These are phyloP conservation scores for Ophioninae sp. DNA, from an alignment of 2,888 invertebrate species.

Conservation along the genomic window DNA sequence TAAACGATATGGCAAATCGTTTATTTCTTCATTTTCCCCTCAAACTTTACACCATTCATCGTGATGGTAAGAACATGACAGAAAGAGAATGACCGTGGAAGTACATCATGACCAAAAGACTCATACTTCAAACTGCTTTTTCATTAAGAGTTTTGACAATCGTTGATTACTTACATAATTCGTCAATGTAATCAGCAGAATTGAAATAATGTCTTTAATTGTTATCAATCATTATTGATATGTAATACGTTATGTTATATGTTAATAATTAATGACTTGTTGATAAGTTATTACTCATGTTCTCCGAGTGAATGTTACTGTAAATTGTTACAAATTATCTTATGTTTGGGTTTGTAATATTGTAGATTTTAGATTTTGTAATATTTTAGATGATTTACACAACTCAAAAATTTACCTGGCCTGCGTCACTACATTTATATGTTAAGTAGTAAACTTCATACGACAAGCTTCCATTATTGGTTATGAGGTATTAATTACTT, in stretches of 20 bases:
- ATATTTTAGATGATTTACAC: background rate
- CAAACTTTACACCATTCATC: constrained; percentile 17
- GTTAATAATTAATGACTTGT: too few species aligned
- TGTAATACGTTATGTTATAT: too few species aligned
- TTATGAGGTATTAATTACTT: background rate
- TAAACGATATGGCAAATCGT: constrained; percentile 56
- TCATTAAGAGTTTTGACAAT: background rate
- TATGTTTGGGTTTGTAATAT: too few species aligned
- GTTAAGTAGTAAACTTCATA: background rate
- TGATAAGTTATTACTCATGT: too few species aligned
- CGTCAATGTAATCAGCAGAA: background rate
- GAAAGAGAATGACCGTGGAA: background rate
- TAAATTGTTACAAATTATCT: too few species aligned
- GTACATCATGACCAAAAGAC: background rate
- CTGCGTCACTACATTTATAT: background rate
- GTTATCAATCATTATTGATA: background rate
- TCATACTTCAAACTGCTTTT: background rate
- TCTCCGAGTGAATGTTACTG: too few species aligned
- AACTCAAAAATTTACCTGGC: background rate
- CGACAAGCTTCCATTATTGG: background rate
- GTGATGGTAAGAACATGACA: background rate
- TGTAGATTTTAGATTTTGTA: too few species aligned
- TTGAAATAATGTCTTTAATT: background rate
- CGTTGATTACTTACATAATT: background rate
- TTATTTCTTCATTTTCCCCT: constrained; percentile 33